phyloP scores from a whole-genome alignment of 2,797 vertebrate species.

The Novumbra hubbsi region DNA sequence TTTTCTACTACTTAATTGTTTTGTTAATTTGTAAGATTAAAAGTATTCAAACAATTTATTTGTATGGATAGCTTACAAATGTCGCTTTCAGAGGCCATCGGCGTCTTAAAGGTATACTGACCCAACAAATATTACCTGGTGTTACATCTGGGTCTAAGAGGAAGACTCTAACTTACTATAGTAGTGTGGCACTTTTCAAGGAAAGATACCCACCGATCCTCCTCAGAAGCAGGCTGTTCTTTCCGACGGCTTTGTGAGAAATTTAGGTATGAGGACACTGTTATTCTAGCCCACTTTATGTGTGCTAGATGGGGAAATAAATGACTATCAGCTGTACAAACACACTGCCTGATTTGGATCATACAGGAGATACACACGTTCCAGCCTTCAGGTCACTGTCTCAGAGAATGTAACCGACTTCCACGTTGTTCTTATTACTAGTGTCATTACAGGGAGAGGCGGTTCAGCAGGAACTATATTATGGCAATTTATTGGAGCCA shows the following conservation, averaged over 20 bases:
- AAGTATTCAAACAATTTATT: too few relatives aligned
- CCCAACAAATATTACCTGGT: too few relatives aligned
- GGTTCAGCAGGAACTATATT: not conserved
- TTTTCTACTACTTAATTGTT: too few relatives aligned
- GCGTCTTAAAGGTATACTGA: too few relatives aligned
- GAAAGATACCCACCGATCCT: conserved; percentile 20
- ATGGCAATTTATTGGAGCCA: not conserved
- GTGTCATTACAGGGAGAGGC: not conserved
- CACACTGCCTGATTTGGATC: conserved; percentile 31
- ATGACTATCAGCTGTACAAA: conserved; percentile 41
- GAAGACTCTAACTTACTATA: too few relatives aligned
- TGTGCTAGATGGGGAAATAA: conserved; percentile 23
- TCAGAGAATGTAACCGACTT: conserved; percentile 25
- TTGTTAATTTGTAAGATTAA: too few relatives aligned
- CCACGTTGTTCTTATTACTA: conserved; percentile 7
- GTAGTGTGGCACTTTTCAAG: too few relatives aligned
- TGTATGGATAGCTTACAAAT: too few relatives aligned
- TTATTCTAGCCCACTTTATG: conserved; percentile 38
- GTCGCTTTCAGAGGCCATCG: too few relatives aligned
- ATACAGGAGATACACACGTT: conserved; percentile 37
- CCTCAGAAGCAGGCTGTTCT: not conserved
- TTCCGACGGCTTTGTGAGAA: not conserved
- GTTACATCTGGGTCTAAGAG: too few relatives aligned
- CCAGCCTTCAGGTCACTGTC: conserved; percentile 16
- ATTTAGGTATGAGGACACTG: conserved; percentile 23